A percentile compares a stretch with the other conserved stretches of the same genome.
These are phyloP conservation scores for Pterocles orientalis DNA, from an alignment of 2,113 vertebrate species.

Conservation along the genomic window DNA sequence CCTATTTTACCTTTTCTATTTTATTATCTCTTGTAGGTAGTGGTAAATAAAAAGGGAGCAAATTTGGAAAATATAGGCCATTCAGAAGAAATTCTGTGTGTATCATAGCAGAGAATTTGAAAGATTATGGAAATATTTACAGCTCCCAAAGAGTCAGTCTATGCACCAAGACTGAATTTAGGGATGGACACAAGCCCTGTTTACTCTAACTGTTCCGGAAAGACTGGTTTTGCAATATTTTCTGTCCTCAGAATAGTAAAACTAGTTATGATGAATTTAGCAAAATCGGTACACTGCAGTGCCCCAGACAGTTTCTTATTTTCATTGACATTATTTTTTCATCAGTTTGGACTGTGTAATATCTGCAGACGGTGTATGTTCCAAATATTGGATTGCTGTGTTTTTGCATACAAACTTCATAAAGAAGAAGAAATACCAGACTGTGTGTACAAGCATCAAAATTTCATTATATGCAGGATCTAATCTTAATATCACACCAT, in stretches of 20 bases:
- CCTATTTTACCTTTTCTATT: background rate
- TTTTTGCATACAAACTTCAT: constrained; percentile 73
- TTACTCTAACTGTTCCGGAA: background rate
- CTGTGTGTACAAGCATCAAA: constrained; percentile 64
- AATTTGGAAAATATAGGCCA: background rate
- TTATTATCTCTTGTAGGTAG: background rate
- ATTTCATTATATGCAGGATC: constrained; percentile 79
- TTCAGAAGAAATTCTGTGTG: background rate
- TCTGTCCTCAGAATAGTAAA: background rate
- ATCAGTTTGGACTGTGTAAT: constrained; percentile 31
- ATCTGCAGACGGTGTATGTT: constrained; percentile 31
- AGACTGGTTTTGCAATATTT: constrained; percentile 18
- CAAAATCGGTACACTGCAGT: background rate
- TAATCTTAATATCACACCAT: constrained; percentile 77
- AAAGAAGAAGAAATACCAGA: constrained; percentile 63
- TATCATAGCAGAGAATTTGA: background rate
- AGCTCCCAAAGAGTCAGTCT: background rate
- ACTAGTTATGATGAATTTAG: constrained; percentile 7
- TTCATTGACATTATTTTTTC: constrained; percentile 57
- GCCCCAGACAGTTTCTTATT: constrained; percentile 6
- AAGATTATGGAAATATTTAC: constrained; percentile 7
- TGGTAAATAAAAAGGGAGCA: background rate
- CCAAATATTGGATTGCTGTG: constrained; percentile 41
- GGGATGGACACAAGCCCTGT: background rate
- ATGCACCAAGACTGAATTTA: background rate